phyloP scores from a whole-genome alignment of 2,888 invertebrate genomes.

The Apotomis betuletana region DNA sequence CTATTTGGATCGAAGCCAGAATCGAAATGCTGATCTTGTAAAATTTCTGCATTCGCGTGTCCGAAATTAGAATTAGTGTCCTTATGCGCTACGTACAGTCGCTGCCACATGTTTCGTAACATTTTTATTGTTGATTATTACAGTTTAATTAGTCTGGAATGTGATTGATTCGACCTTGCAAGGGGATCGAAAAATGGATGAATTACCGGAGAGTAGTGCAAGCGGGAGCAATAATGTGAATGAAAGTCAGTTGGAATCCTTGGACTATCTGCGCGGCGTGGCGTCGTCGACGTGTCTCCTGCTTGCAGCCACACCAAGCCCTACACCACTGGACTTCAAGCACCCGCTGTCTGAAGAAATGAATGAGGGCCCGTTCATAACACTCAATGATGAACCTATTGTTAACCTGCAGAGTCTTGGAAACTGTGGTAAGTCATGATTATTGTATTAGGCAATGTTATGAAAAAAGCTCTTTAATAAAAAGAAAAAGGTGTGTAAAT shows the following conservation, averaged over 20 bases:
- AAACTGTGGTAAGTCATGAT: conserved; percentile 62
- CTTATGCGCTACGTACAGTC: not conserved
- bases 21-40: conserved; percentile 31
- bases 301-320: conserved; percentile 84
- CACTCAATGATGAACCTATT: conserved; percentile 65
- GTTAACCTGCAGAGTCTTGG: conserved; percentile 67
- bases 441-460: not conserved
- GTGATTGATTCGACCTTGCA: conserved; percentile 25
- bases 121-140: conserved; percentile 6
- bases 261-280: conserved; percentile 82
- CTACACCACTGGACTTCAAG: conserved; percentile 83
- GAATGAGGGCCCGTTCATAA: conserved; percentile 73
- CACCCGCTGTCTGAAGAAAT: conserved; percentile 84
- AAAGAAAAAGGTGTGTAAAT: too few species aligned
- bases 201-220: conserved; percentile 59
- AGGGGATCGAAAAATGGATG: conserved; percentile 61
- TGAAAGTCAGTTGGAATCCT: conserved; percentile 64
- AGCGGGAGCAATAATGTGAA: conserved; percentile 53
- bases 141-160: conserved; percentile 15
- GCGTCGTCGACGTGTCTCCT: conserved; percentile 87
- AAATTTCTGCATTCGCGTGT: conserved; percentile 16
- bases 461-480: too few species aligned
- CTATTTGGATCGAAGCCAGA: conserved; percentile 36
- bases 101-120: not conserved
- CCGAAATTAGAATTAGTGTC: conserved; percentile 1